Percentiles rank a stretch among this genome's conserved stretches.
Conservation (phyloP, 2,113 vertebrate genomes). For the Silurus glanis region DNA sequence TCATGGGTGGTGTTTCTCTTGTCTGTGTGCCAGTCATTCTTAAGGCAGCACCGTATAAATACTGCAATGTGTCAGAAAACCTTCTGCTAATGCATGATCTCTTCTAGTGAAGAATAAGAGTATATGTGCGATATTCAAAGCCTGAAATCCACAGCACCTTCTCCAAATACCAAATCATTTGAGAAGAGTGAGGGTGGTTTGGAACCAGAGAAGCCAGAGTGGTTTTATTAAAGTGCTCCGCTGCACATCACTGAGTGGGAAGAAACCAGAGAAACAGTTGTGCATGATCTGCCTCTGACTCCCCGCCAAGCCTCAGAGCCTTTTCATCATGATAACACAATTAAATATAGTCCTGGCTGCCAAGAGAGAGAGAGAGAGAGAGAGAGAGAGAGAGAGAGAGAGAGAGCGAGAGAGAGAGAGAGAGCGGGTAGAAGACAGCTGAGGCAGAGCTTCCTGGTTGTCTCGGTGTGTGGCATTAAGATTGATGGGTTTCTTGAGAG, state of each 20-base stretch:
- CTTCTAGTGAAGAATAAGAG: constrained; percentile 22
- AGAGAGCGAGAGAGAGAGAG: no score
- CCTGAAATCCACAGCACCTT: constrained; percentile 34
- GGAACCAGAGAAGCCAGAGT: constrained; percentile 39
- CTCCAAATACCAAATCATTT: constrained; percentile 31
- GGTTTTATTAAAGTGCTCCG: constrained; percentile 64
- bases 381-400: no score
- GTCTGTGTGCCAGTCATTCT: background rate
- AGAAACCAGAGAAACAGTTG: constrained; percentile 64
- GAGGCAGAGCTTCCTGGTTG: constrained; percentile 37
- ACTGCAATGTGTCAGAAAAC: constrained; percentile 53
- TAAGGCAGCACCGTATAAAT: constrained; percentile 52
- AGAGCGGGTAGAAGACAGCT: constrained; percentile 51
- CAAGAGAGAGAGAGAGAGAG: constrained; percentile 33
- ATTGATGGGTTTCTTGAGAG: constrained; percentile 46
- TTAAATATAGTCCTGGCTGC: constrained; percentile 66
- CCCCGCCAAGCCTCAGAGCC: constrained; percentile 64
- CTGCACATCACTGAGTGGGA: constrained; percentile 65
- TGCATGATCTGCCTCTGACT: constrained; percentile 65
- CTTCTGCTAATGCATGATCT: constrained; percentile 45
- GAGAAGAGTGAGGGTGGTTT: constrained; percentile 17
- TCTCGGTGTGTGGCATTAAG: constrained; percentile 61
- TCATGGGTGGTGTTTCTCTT: background rate
- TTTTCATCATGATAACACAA: constrained; percentile 69
- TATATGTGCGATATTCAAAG: constrained; percentile 42